Evolutionary conservation across 2,797 vertebrate species (phyloP).

Genomic region (Silurus aristotelis): DNA sequence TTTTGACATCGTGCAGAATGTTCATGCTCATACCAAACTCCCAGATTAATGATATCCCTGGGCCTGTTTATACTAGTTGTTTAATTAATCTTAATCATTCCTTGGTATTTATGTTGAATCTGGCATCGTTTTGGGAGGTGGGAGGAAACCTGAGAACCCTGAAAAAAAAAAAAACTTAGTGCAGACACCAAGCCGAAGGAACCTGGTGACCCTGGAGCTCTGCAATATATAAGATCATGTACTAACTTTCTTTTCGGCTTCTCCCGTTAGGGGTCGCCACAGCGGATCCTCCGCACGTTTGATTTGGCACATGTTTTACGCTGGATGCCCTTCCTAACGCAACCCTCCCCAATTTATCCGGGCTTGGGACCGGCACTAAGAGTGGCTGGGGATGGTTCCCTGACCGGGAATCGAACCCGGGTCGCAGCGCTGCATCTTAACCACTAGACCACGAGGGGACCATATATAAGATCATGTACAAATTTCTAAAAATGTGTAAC

Average conservation of each 20-base stretch:
- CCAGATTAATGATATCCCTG: background rate
- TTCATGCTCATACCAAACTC: background rate
- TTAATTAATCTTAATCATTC: background rate
- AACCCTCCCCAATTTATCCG: too few species aligned
- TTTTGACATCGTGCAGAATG: background rate
- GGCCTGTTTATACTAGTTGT: background rate
- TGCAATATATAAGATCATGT: background rate
- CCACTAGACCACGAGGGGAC: too few species aligned
- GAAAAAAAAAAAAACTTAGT: background rate
- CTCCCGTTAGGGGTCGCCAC: too few species aligned
- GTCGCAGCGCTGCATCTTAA: too few species aligned
- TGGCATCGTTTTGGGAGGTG: background rate
- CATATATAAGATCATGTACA: background rate
- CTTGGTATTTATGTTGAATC: background rate
- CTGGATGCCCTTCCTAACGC: too few species aligned
- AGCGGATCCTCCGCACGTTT: too few species aligned
- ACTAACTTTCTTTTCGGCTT: too few species aligned
- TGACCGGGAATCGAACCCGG: too few species aligned
- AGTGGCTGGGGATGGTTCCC: too few species aligned
- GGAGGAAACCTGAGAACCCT: background rate
- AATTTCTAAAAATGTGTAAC: background rate
- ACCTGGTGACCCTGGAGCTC: background rate
- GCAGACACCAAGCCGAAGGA: background rate
- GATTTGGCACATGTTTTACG: too few species aligned
- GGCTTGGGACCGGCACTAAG: too few species aligned